Evolutionary conservation across 1,140 invertebrate species (phyloP), one percentile per base, ranked within the genome.

Genomic region (Papilio polytes): DNA sequence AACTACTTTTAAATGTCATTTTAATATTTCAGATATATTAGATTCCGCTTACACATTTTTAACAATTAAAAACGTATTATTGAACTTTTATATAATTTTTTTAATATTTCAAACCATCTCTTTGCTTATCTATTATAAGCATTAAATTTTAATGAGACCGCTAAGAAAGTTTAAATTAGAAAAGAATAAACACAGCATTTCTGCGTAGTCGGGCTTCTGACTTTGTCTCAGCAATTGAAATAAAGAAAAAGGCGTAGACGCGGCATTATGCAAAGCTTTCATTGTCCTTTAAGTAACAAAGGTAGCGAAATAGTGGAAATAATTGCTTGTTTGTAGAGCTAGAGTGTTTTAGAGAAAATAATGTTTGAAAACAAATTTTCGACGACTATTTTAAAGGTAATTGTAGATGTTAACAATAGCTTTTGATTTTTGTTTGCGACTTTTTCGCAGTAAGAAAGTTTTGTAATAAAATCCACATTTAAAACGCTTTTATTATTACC

Each of bases 241-340:
- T 15, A 18, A 70, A 70, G 12, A 59, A 56, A 56, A 78, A 78
- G 51, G 76, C 18, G 18, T 36, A 78, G 18, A 59, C 48, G 53
- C 6, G 74, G 74, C 31, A 63, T 78, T 78, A 78, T 78, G 26
- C 76, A 36, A 78, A 78, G 31, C 53, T 31, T 31, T 78, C 53
- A 44, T 78, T 78, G 76, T 78, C 74, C 15, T 56, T 36, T 78
- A 78, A 78, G 59, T 74, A 51, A 74, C 74, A 74, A 74, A 74
- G 44, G 74, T 48, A 74, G 13, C 20, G 26, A 26, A 74, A 53
- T 26, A 74, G 12, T 51, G 15, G 22, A 74, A 74, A 51, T 74
- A 74, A 74, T 74, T 70, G 63, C 63, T 70, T 70, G 22, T 36
- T 70, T 31, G 13, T 15, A 31, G 22, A 26, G 4, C 26, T 18